Conservation (phyloP, 2,888 invertebrate genomes). For the Thymelicus sylvestris region DNA sequence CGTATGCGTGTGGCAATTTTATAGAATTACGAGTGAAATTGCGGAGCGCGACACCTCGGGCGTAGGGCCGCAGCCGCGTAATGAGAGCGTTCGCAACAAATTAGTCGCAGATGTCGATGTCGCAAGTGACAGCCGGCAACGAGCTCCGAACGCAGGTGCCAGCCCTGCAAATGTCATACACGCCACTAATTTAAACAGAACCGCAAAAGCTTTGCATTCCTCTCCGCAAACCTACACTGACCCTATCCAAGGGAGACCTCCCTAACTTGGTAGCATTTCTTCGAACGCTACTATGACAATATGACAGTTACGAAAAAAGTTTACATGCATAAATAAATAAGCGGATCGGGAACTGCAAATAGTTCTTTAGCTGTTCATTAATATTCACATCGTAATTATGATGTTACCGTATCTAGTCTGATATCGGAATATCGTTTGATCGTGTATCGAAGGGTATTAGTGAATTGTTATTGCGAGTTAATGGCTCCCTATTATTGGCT, state of each 20-base stretch:
- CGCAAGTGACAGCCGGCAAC: slow-evolving; percentile 75
- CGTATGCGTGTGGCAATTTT: slow-evolving; percentile 73
- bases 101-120: slow-evolving; percentile 83
- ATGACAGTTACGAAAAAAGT: slow-evolving; percentile 56
- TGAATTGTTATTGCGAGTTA: slow-evolving; percentile 28
- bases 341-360: slow-evolving; percentile 15
- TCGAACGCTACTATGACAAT: slow-evolving; percentile 37
- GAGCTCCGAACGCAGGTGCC: slow-evolving; percentile 67
- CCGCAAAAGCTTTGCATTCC: slow-evolving; percentile 24
- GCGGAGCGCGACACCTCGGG: slow-evolving; percentile 77
- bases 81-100: slow-evolving; percentile 78
- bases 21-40: slow-evolving; percentile 76
- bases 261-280: slow-evolving; percentile 19
- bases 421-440: slow-evolving; percentile 24
- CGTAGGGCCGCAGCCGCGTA: slow-evolving; percentile 60
- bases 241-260: neutral
- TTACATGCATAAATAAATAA: slow-evolving; percentile 41
- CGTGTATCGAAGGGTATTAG: slow-evolving; percentile 18
- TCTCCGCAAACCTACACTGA: neutral
- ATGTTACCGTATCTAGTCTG: slow-evolving; percentile 29
- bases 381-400: slow-evolving; percentile 33
- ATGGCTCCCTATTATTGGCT: neutral
- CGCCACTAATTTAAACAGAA: slow-evolving; percentile 44
- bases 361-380: slow-evolving; percentile 26
- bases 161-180: slow-evolving; percentile 66